Percentiles rank a stretch among this genome's conserved stretches.
phyloP scores from a whole-genome alignment of 2,797 vertebrate genomes.

The Mormyrops attenuatus region DNA sequence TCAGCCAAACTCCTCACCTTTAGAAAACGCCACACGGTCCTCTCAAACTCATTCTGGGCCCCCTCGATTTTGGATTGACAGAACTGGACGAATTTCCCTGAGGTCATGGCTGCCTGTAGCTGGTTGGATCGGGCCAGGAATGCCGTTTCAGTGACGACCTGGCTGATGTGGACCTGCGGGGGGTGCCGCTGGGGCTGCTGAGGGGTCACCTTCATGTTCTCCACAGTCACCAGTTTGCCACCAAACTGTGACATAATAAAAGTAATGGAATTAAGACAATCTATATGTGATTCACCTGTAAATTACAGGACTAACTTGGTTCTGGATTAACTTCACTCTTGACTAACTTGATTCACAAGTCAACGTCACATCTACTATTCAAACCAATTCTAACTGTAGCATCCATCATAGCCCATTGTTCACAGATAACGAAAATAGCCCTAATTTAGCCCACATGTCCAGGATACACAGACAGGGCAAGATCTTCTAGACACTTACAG shows the following conservation, averaged over 20 bases:
- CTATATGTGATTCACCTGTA: not conserved
- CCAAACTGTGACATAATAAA: conserved; percentile 70
- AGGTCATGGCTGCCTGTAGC: conserved; percentile 78
- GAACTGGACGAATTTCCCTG: conserved; percentile 73
- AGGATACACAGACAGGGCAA: not conserved
- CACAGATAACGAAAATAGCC: not conserved
- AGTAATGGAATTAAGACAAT: not conserved
- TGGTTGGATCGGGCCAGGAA: conserved; percentile 76
- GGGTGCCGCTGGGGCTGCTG: conserved; percentile 62
- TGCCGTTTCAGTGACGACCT: conserved; percentile 86
- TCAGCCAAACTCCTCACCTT: conserved; percentile 66
- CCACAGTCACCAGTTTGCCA: conserved; percentile 87
- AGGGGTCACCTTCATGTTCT: conserved; percentile 57
- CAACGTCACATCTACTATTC: not conserved
- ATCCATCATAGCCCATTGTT: not conserved
- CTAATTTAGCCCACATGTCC: not conserved
- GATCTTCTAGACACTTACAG: conserved; percentile 60
- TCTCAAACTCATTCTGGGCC: conserved; percentile 80
- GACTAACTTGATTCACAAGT: not conserved
- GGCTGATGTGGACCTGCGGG: conserved; percentile 75
- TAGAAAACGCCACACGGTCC: conserved; percentile 86
- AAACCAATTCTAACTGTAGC: not conserved
- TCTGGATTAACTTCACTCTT: not conserved
- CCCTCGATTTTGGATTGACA: conserved; percentile 79
- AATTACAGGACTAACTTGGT: not conserved